These are phyloP conservation scores for Oxytorus armatus DNA, from an alignment of 2,888 invertebrate genomes.

Conservation along the genomic window DNA sequence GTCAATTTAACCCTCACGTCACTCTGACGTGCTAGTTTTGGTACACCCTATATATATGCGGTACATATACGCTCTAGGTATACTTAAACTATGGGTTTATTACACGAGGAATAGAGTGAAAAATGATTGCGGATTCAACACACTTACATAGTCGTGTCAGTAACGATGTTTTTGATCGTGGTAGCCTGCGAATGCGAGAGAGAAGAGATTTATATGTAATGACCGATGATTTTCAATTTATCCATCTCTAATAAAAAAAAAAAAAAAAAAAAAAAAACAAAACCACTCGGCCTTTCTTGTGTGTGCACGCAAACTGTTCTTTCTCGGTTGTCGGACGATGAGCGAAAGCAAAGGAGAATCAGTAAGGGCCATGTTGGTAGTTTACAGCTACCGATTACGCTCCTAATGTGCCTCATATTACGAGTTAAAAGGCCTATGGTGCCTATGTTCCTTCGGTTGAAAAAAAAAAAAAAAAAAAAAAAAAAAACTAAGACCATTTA, in stretches of 20 bases:
- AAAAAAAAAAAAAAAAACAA: not conserved
- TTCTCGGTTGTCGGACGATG: conserved; percentile 28
- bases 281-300: not conserved
- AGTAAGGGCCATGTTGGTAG: conserved; percentile 75
- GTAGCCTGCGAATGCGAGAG: not conserved
- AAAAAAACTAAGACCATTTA: not conserved
- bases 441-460: not conserved
- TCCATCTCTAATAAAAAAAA: conserved; percentile 34
- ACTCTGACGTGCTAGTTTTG: no score
- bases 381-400: conserved; percentile 39
- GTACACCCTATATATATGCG: conserved; percentile 8
- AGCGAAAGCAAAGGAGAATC: conserved; percentile 17
- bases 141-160: conserved; percentile 18
- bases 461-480: conserved; percentile 1
- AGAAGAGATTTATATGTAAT: conserved; percentile 4
- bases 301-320: not conserved
- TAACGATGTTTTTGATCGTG: no score
- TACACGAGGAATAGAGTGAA: conserved; percentile 24
- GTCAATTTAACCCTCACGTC: no score
- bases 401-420: conserved; percentile 1
- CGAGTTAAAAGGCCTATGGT: conserved; percentile 13
- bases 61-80: not conserved
- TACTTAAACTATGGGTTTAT: not conserved
- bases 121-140: conserved; percentile 16
- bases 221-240: conserved; percentile 51